phyloP scores from a whole-genome alignment of 2,797 vertebrate species.

The Acipenser ruthenus region DNA sequence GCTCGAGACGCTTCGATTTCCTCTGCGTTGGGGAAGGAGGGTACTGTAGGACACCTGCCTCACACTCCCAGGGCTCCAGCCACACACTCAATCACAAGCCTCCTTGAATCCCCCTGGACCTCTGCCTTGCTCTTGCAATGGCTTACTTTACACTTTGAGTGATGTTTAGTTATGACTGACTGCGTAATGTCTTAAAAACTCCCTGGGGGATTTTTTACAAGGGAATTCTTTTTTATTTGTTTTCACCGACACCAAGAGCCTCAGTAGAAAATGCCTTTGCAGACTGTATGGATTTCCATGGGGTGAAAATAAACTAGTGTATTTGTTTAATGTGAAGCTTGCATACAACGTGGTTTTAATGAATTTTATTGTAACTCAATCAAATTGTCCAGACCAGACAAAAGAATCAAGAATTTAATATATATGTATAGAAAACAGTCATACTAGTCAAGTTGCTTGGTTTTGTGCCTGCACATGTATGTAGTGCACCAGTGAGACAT shows the following conservation, averaged over 20 bases:
- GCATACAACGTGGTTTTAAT: too few species aligned
- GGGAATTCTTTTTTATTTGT: slow-evolving; percentile 8
- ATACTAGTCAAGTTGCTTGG: too few species aligned
- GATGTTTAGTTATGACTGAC: slow-evolving; percentile 56
- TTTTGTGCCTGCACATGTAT: too few species aligned
- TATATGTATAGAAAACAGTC: too few species aligned
- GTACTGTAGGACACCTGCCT: neutral
- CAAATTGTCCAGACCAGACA: too few species aligned
- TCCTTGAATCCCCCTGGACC: neutral
- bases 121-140: slow-evolving; percentile 24
- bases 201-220: slow-evolving; percentile 30
- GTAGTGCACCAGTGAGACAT: too few species aligned
- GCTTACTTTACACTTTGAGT: slow-evolving; percentile 33
- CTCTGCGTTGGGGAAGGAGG: neutral
- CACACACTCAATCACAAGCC: neutral
- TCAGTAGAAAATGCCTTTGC: neutral
- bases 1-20: too few species aligned
- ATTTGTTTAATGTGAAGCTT: too few species aligned
- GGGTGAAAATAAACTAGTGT: too few species aligned
- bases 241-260: neutral
- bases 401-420: too few species aligned
- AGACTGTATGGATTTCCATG: neutral
- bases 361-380: too few species aligned
- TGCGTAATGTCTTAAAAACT: slow-evolving; percentile 50
- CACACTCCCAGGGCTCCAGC: neutral